phyloP scores from a whole-genome alignment of 2,113 vertebrate genomes.

The Vidua chalybeata region DNA sequence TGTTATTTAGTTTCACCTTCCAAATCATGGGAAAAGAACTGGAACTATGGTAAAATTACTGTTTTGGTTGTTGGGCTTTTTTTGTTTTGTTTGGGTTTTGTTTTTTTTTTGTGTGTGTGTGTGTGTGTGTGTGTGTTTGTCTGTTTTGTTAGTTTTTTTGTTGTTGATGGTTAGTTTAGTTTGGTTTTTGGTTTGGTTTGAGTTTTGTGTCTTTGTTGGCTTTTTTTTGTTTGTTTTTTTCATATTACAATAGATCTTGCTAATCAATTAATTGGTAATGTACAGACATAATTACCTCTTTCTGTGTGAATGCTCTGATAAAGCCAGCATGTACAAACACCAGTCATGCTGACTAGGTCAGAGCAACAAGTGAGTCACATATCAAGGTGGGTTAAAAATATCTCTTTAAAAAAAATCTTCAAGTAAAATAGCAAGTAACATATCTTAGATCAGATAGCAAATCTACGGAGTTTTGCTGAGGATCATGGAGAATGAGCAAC shows the following conservation, averaged over 20 bases:
- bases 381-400: not conserved
- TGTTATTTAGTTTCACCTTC: not conserved
- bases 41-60: not conserved
- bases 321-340: not conserved
- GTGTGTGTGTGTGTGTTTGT: no score
- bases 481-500: not conserved
- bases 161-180: not conserved
- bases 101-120: no score
- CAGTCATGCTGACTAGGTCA: not conserved
- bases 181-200: not conserved
- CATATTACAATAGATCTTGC: not conserved
- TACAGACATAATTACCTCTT: not conserved
- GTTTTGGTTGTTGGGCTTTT: not conserved
- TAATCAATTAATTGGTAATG: not conserved
- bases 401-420: not conserved
- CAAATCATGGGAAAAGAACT: not conserved
- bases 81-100: no score
- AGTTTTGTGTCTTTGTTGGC: not conserved
- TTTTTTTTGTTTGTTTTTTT: not conserved
- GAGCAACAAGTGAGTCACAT: not conserved
- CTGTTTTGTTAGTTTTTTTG: not conserved
- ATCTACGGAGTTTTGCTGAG: not conserved
- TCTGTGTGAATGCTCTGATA: not conserved
- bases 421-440: not conserved
- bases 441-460: not conserved